Evolutionary conservation across 2,888 invertebrate species (phyloP).

Genomic region (Ennomos erosarius): DNA sequence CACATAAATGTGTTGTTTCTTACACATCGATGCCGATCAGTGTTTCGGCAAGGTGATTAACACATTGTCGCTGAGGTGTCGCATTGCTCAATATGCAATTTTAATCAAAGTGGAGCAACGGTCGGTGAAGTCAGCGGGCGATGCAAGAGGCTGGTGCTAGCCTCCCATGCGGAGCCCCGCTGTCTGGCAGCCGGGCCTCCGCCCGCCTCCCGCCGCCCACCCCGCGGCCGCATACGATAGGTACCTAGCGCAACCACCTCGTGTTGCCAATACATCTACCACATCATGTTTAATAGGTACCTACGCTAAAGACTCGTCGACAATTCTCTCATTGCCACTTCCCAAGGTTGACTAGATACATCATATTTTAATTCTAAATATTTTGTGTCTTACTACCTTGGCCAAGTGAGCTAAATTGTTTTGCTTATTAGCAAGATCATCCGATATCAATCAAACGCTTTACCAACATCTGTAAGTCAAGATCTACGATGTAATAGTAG

Average conservation of each 20-base stretch:
- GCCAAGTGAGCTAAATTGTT: constrained; percentile 11
- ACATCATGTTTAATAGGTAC: constrained; percentile 57
- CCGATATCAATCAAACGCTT: neutral
- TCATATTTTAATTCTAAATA: constrained; percentile 47
- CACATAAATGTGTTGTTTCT: constrained; percentile 34
- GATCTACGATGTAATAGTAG: too few species aligned
- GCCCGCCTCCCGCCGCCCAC: constrained; percentile 48
- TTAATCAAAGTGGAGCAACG: constrained; percentile 76
- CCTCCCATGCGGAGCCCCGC: constrained; percentile 85
- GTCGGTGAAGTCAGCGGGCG: constrained; percentile 74
- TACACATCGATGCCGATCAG: constrained; percentile 33
- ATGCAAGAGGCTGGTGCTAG: constrained; percentile 81
- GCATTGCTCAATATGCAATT: constrained; percentile 65
- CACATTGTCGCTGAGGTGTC: constrained; percentile 47
- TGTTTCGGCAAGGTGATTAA: constrained; percentile 46
- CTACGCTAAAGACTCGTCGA: constrained; percentile 50
- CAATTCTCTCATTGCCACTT: constrained; percentile 59
- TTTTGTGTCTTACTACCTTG: constrained; percentile 19
- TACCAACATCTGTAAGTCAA: too few species aligned
- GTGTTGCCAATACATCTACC: constrained; percentile 70
- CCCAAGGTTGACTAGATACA: constrained; percentile 56
- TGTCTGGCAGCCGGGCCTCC: constrained; percentile 80
- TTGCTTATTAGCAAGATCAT: constrained; percentile 3
- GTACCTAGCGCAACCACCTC: constrained; percentile 70
- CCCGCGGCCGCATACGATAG: constrained; percentile 56